Conservation (phyloP, 2,113 vertebrate genomes). For the Solenodon paradoxus region DNA sequence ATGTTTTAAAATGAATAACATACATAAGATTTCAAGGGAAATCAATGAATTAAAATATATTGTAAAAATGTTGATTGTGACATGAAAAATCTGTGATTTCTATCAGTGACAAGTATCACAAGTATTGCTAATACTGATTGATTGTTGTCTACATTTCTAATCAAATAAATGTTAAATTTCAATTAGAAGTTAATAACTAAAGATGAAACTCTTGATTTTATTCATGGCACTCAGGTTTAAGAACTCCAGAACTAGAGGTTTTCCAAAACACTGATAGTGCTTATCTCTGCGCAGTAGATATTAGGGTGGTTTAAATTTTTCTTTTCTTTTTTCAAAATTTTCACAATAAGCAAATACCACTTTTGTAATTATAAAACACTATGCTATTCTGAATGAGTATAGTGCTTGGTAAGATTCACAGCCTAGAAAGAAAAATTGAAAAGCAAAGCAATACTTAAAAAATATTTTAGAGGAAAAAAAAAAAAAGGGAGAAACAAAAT, state of each 20-base stretch:
- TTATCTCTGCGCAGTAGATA: neutral
- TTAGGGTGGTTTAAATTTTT: neutral
- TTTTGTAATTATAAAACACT: neutral
- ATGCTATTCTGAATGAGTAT: neutral
- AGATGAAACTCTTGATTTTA: neutral
- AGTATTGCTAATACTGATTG: neutral
- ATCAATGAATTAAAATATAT: neutral
- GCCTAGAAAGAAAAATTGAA: neutral
- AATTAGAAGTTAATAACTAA: slow-evolving; percentile 25
- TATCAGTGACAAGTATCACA: neutral
- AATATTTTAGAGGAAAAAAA: neutral
- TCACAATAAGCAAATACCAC: neutral
- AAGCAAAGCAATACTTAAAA: slow-evolving; percentile 17
- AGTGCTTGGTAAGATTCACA: neutral
- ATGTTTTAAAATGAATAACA: neutral
- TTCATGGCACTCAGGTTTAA: neutral
- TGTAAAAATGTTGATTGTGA: neutral
- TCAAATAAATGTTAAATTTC: neutral
- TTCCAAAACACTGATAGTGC: neutral
- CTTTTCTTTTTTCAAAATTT: neutral
- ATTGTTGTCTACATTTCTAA: neutral
- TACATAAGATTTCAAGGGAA: neutral
- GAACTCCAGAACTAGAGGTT: neutral
- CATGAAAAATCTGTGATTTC: slow-evolving; percentile 22
- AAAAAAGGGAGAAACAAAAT: neutral